Evolutionary conservation across 2,113 vertebrate genomes (phyloP).

Genomic region (Microcebus jonahi): DNA sequence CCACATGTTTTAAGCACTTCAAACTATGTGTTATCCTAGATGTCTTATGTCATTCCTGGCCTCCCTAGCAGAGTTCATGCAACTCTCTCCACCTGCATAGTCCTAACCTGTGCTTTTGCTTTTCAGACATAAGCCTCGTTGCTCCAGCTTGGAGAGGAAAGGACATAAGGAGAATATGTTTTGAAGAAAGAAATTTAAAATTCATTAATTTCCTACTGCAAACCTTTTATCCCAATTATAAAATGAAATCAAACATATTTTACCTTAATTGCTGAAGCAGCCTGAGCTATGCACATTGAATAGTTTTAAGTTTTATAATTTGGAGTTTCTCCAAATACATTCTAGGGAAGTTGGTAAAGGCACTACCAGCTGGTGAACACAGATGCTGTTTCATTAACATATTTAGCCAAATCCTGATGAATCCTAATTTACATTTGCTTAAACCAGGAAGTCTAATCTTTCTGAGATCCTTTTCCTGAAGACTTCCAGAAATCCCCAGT

Average conservation of each 20-base stretch:
- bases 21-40: not conserved
- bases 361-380: slow-evolving; percentile 44
- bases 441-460: slow-evolving; percentile 34
- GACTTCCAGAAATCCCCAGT: slow-evolving; percentile 21
- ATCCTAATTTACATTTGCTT: slow-evolving; percentile 49
- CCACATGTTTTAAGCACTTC: not conserved
- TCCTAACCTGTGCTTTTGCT: not conserved
- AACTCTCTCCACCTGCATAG: not conserved
- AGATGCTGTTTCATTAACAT: slow-evolving; percentile 49
- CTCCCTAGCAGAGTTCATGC: not conserved
- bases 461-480: slow-evolving; percentile 15
- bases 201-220: not conserved
- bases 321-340: slow-evolving; percentile 36
- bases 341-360: slow-evolving; percentile 46
- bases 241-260: slow-evolving; percentile 46
- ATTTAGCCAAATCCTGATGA: slow-evolving; percentile 56
- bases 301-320: slow-evolving; percentile 43
- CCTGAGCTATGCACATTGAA: not conserved
- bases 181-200: not conserved
- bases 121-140: not conserved
- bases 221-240: not conserved
- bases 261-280: slow-evolving; percentile 18
- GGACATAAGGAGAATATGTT: not conserved
- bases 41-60: not conserved
- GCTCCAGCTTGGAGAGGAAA: not conserved